Percentiles rank a stretch among this genome's conserved stretches.
Conservation (phyloP, 53 echinoderm and acorn worm species). For the Echinarachnius parma region DNA sequence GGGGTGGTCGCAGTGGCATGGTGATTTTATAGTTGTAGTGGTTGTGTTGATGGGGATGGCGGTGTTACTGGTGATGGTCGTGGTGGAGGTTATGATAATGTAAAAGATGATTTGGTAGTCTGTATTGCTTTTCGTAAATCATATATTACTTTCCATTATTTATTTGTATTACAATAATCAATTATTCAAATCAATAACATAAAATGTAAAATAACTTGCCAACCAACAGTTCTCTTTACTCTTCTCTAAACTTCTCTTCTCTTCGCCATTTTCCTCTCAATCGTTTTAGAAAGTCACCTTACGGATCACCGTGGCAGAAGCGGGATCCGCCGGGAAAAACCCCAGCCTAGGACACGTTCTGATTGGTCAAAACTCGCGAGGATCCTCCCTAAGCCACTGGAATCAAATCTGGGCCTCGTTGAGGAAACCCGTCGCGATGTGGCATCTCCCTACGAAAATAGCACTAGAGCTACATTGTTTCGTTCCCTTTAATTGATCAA, state of each 20-base stretch:
- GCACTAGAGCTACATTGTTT: not conserved
- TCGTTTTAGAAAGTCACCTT: constrained; percentile 70
- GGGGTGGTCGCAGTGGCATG: too few species aligned
- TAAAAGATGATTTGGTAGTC: too few species aligned
- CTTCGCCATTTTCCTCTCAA: not conserved
- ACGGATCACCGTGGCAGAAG: constrained; percentile 82
- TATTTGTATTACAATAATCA: too few species aligned
- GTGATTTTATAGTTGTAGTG: too few species aligned
- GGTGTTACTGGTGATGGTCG: too few species aligned
- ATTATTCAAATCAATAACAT: too few species aligned
- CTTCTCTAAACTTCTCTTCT: not conserved
- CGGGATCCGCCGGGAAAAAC: constrained; percentile 64
- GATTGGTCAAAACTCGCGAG: constrained; percentile 73
- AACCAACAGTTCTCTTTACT: not conserved
- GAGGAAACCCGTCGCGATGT: constrained; percentile 89
- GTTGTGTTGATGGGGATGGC: too few species aligned
- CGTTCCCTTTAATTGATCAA: too few species aligned
- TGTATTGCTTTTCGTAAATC: too few species aligned
- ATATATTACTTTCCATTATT: too few species aligned
- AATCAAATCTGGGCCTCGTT: constrained; percentile 92
- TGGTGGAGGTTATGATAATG: too few species aligned
- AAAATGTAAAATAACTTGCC: too few species aligned
- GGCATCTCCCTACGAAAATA: constrained; percentile 79
- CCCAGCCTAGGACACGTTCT: constrained; percentile 90
- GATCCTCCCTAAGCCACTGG: constrained; percentile 83